A percentile compares a stretch with the other conserved stretches of the same genome.
phyloP scores from a whole-genome alignment of 2,797 vertebrate genomes.

The Coregonus suidteri region DNA sequence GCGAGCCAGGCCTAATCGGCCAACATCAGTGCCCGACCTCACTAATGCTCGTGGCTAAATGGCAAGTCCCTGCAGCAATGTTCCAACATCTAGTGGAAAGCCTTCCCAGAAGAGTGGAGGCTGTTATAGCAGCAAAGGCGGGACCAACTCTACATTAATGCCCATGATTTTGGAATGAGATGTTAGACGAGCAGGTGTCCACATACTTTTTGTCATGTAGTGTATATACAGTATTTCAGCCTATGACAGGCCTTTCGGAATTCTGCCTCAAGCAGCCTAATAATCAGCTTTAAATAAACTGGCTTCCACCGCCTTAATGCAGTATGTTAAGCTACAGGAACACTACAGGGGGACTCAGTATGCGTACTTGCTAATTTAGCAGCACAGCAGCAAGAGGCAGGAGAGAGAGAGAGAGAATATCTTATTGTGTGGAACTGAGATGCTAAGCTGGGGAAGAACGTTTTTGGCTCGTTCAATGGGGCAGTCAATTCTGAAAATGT shows the following conservation, averaged over 20 bases:
- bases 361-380: not conserved
- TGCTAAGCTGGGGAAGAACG: not conserved
- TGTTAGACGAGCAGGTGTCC: no score
- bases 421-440: not conserved
- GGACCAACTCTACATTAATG: no score
- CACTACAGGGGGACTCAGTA: not conserved
- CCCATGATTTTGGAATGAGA: no score
- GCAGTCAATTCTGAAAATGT: not conserved
- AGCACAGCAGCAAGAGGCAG: not conserved
- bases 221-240: conserved; percentile 16
- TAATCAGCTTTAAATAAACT: conserved; percentile 50
- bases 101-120: no score
- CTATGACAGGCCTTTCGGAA: conserved; percentile 17
- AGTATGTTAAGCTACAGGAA: not conserved
- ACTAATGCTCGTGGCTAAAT: no score
- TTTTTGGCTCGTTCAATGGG: not conserved
- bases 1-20: no score
- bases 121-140: no score
- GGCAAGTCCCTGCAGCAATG: no score
- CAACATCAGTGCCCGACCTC: no score
- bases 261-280: conserved; percentile 23
- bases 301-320: conserved; percentile 18
- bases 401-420: not conserved
- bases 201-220: no score
- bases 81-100: no score